These are phyloP conservation scores for Paracentrotus lividus DNA, from an alignment of 53 echinoderm and acorn worm genomes.

Conservation along the genomic window DNA sequence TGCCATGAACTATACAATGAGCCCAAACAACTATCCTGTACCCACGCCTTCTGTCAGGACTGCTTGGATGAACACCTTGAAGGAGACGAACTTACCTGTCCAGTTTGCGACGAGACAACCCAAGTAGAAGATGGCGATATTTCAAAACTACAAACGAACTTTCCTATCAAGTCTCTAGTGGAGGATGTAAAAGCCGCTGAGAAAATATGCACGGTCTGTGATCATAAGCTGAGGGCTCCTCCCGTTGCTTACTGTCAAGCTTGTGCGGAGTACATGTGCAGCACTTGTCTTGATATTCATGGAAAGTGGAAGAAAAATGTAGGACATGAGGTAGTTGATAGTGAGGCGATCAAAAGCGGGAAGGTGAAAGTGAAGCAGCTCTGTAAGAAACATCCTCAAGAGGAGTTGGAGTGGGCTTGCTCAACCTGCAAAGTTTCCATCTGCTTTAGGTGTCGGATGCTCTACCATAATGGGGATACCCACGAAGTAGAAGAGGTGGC, in stretches of 20 bases:
- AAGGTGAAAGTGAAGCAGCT: conserved; percentile 2
- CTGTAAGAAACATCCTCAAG: conserved; percentile 34
- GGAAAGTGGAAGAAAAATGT: neutral
- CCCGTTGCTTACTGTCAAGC: neutral
- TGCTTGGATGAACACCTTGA: neutral
- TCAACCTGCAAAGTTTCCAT: neutral
- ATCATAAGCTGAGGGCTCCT: neutral
- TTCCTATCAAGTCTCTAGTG: conserved; percentile 8
- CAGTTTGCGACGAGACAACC: neutral
- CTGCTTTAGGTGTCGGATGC: conserved; percentile 34
- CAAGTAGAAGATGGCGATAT: neutral
- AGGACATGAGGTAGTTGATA: neutral
- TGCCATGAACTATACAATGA: neutral
- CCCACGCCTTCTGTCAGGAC: conserved; percentile 10
- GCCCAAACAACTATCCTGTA: conserved; percentile 5
- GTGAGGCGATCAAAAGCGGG: neutral
- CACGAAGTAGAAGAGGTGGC: conserved; percentile 20
- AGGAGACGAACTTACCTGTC: neutral
- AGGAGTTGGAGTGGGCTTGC: neutral
- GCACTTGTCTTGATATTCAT: neutral
- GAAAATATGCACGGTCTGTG: neutral
- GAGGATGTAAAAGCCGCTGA: neutral
- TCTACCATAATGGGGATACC: neutral
- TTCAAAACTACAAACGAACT: conserved; percentile 4
- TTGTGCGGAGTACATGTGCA: conserved; percentile 2